phyloP scores from a whole-genome alignment of 2,888 invertebrate genomes.

The Lithophane socia region DNA sequence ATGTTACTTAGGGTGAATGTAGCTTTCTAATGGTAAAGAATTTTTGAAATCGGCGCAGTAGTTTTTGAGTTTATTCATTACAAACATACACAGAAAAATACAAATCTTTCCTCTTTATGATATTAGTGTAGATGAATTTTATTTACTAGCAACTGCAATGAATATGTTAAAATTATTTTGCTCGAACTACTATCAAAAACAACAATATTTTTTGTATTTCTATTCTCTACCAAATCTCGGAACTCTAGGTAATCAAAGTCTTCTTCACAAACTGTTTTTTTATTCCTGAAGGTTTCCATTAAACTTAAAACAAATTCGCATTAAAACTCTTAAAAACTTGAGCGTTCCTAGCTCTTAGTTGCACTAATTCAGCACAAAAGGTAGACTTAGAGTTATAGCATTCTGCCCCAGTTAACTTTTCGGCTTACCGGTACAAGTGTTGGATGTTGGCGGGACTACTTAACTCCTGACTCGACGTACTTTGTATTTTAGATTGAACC shows the following conservation, averaged over 20 bases:
- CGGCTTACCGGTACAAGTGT: slow-evolving; percentile 48
- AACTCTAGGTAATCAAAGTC: slow-evolving; percentile 5
- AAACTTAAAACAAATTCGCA: slow-evolving; percentile 46
- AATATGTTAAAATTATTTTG: background rate
- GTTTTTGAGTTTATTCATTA: too few relatives aligned
- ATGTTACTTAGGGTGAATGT: too few relatives aligned
- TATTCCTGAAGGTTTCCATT: slow-evolving; percentile 19
- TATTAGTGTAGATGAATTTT: too few relatives aligned
- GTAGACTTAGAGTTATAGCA: slow-evolving; percentile 44
- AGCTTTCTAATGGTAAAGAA: too few relatives aligned
- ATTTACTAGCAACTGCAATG: background rate
- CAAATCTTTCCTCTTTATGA: too few relatives aligned
- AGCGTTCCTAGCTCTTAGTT: slow-evolving; percentile 44
- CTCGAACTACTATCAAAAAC: too few relatives aligned
- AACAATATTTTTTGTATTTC: background rate
- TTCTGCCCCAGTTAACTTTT: slow-evolving; percentile 54
- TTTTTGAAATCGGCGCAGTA: too few relatives aligned
- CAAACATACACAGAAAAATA: too few relatives aligned
- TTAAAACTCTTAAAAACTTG: slow-evolving; percentile 57
- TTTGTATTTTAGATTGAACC: slow-evolving; percentile 45
- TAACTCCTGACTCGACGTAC: slow-evolving; percentile 33
- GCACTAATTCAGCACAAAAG: slow-evolving; percentile 59
- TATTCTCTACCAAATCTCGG: background rate
- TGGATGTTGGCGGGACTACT: slow-evolving; percentile 41
- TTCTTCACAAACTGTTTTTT: slow-evolving; percentile 5